Conservation (phyloP, 2,113 vertebrate genomes). For the Typhlomys cinereus region DNA sequence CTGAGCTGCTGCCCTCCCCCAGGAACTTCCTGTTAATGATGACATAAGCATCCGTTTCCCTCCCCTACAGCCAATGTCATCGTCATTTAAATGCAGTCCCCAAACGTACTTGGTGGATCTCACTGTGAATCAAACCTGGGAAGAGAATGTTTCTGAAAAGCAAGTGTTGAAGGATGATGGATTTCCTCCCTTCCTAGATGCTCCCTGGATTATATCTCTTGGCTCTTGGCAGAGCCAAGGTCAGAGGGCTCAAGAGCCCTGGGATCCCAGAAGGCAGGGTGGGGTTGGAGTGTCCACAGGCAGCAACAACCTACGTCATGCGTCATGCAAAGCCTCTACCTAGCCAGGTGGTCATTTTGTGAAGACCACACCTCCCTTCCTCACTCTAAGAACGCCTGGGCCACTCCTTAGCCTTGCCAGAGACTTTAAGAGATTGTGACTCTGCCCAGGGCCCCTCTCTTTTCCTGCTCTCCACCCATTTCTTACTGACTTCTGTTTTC, state of each 20-base stretch:
- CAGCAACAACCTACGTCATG: no score
- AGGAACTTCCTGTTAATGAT: conserved; percentile 44
- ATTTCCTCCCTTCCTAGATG: background rate
- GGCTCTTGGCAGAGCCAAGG: background rate
- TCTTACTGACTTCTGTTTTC: no score
- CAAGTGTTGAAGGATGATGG: conserved; percentile 2
- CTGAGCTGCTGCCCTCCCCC: background rate
- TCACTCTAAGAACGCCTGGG: no score
- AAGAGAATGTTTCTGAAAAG: conserved; percentile 51
- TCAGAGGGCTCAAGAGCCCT: background rate
- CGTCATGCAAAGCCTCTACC: no score
- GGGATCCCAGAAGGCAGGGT: background rate
- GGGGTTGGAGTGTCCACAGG: rapidly evolving
- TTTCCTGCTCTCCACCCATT: no score
- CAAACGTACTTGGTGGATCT: conserved; percentile 48
- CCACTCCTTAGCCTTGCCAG: no score
- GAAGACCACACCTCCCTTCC: no score
- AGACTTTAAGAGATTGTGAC: no score
- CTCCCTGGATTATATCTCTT: background rate
- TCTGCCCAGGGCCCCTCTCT: no score
- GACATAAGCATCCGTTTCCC: conserved; percentile 12
- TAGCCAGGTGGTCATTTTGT: no score
- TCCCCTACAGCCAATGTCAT: conserved; percentile 37
- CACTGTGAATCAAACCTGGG: conserved; percentile 36
- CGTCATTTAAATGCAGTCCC: conserved; percentile 47